Evolutionary conservation across 2,113 vertebrate genomes (phyloP).

Genomic region (Mastomys coucha): DNA sequence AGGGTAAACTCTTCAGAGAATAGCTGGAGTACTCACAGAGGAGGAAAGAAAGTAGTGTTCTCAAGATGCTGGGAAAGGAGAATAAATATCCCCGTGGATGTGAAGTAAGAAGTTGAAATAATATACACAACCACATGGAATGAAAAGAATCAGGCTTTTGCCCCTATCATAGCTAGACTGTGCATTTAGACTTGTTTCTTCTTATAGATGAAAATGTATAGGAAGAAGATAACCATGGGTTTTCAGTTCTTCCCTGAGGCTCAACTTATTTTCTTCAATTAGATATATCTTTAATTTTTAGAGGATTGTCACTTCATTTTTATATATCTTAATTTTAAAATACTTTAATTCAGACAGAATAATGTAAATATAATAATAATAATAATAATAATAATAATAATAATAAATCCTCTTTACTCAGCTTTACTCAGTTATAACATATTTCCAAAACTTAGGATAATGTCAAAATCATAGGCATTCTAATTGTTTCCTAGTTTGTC

Average conservation of each 20-base stretch:
- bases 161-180: neutral
- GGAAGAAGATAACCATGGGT: neutral
- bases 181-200: conserved; percentile 3
- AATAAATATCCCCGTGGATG: conserved; percentile 56
- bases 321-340: neutral
- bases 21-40: neutral
- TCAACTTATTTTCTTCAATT: neutral
- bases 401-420: neutral
- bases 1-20: conserved; percentile 59
- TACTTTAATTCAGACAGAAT: neutral
- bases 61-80: conserved; percentile 60
- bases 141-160: conserved; percentile 50
- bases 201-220: neutral
- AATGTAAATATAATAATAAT: neutral
- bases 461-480: neutral
- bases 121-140: conserved; percentile 35
- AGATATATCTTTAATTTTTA: neutral
- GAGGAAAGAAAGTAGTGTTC: conserved; percentile 44
- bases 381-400: neutral
- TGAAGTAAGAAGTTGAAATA: conserved; percentile 65
- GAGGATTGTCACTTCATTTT: neutral
- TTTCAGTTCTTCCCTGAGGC: conserved; percentile 35
- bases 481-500: neutral
- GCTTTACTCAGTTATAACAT: neutral
- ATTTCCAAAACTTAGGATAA: neutral